phyloP scores from a whole-genome alignment of 2,888 invertebrate genomes.

The Molanna angustata region DNA sequence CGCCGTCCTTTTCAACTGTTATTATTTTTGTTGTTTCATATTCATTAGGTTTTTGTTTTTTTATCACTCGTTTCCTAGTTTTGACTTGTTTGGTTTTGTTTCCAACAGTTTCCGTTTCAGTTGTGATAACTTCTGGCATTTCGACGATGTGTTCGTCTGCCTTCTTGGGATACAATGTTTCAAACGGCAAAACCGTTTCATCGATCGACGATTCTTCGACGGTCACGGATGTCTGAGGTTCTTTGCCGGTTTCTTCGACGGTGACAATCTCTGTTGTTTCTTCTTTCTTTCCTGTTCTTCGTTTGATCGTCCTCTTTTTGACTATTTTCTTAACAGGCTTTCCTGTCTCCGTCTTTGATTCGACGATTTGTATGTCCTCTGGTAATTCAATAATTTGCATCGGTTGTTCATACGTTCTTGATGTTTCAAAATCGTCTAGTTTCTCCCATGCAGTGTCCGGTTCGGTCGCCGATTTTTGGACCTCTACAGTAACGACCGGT shows the following conservation, averaged over 20 bases:
- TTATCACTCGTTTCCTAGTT: constrained; percentile 34
- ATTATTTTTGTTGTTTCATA: constrained; percentile 39
- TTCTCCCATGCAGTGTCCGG: too few relatives aligned
- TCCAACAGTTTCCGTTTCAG: constrained; percentile 32
- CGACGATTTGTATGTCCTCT: too few relatives aligned
- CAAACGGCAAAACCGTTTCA: constrained; percentile 32
- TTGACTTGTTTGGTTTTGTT: constrained; percentile 19
- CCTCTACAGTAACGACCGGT: background rate
- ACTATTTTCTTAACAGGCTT: too few relatives aligned
- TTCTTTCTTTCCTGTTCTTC: constrained; percentile 37
- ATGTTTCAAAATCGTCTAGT: too few relatives aligned
- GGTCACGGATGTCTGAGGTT: constrained; percentile 38
- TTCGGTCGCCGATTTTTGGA: too few relatives aligned
- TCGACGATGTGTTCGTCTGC: too few relatives aligned
- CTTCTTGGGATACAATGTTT: constrained; percentile 22
- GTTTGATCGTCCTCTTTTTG: too few relatives aligned
- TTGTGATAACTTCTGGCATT: constrained; percentile 33
- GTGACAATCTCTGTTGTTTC: constrained; percentile 31
- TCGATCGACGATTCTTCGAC: constrained; percentile 39
- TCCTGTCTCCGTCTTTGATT: too few relatives aligned
- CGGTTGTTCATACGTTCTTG: too few relatives aligned
- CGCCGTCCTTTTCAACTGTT: constrained; percentile 43
- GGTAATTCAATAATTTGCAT: too few relatives aligned
- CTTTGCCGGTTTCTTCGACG: constrained; percentile 35
- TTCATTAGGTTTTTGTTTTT: constrained; percentile 36